These are phyloP conservation scores for Notarius lentiginosus DNA, from an alignment of 2,113 vertebrate genomes.

Conservation along the genomic window DNA sequence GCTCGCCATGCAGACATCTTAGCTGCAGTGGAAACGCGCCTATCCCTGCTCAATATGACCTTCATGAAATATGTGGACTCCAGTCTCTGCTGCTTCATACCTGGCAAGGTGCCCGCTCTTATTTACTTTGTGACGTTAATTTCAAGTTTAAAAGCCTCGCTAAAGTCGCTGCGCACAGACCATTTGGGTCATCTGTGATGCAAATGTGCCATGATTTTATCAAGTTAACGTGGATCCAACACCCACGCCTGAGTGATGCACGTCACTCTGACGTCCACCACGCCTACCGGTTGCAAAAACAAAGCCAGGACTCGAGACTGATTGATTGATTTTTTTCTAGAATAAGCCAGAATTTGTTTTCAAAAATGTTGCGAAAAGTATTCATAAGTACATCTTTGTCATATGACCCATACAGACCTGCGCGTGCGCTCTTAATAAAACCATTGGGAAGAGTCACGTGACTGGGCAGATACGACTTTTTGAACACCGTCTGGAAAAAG, in stretches of 20 bases:
- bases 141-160: not conserved
- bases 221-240: no score
- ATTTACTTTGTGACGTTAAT: not conserved
- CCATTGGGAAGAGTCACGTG: no score
- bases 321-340: not conserved
- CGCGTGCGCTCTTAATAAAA: no score
- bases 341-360: not conserved
- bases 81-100: constrained; percentile 99
- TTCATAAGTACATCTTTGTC: not conserved
- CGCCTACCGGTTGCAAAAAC: not conserved
- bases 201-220: not conserved
- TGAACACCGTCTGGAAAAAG: no score
- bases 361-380: not conserved
- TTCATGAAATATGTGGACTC: constrained; percentile 99
- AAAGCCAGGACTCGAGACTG: not conserved
- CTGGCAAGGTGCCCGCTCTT: constrained; percentile 85
- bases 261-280: not conserved
- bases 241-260: not conserved
- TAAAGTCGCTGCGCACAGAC: not conserved
- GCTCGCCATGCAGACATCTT: constrained; percentile 97
- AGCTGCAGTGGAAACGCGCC: constrained; percentile 93
- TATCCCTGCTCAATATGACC: constrained; percentile 97
- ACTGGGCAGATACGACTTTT: no score
- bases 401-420: no score
- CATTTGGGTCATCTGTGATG: not conserved